phyloP scores from a whole-genome alignment of 1,140 invertebrate genomes.

The Drosophila simulans region DNA sequence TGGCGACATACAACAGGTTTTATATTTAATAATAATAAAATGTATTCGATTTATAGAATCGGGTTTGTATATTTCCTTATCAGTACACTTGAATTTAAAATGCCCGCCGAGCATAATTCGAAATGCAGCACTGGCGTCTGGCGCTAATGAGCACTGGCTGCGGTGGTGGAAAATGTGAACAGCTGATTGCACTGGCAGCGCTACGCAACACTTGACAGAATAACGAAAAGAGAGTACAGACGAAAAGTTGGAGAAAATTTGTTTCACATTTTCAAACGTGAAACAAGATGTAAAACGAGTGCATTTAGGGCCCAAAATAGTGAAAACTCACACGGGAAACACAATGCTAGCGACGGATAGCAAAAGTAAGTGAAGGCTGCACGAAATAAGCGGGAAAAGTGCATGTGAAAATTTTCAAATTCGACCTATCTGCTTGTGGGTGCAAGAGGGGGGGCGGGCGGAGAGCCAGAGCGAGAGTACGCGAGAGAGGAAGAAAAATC shows the following conservation, averaged over 20 bases:
- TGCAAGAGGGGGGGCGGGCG: slow-evolving; percentile 8
- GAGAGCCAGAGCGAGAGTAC: slow-evolving; percentile 14
- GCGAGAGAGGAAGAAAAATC: slow-evolving; percentile 60
- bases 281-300: slow-evolving; percentile 35
- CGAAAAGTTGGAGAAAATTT: slow-evolving; percentile 14
- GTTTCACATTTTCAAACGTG: slow-evolving; percentile 6
- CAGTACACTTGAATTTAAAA: neutral
- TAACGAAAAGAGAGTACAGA: slow-evolving; percentile 19
- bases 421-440: slow-evolving; percentile 37
- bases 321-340: slow-evolving; percentile 11
- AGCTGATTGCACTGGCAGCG: slow-evolving; percentile 1
- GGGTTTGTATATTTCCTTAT: neutral
- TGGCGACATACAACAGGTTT: no score
- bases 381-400: slow-evolving; percentile 23
- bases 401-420: slow-evolving; percentile 59
- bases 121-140: neutral
- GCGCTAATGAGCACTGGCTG: neutral
- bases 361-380: slow-evolving; percentile 20
- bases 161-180: neutral
- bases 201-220: slow-evolving; percentile 7
- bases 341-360: slow-evolving; percentile 26
- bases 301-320: slow-evolving; percentile 18
- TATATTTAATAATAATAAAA: no score
- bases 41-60: no score
- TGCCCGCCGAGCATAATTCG: neutral